These are phyloP conservation scores for Megaceryle maxima DNA, from an alignment of 2,113 vertebrate genomes.

Conservation along the genomic window DNA sequence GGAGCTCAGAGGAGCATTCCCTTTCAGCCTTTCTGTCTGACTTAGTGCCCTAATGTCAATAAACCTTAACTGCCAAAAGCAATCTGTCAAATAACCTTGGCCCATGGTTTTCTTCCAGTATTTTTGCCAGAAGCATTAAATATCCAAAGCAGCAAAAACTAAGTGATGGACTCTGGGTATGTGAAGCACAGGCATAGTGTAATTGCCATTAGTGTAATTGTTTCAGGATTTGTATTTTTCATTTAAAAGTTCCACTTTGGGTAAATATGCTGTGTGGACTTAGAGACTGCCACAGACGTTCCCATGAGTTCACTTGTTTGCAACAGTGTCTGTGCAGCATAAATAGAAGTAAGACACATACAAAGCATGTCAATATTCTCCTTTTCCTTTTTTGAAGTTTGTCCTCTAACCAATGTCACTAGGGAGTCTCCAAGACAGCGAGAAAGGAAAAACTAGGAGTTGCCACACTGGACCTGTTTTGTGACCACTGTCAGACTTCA, in stretches of 20 bases:
- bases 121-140: not conserved
- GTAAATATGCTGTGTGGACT: not conserved
- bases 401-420: not conserved
- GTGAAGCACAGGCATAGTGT: not conserved
- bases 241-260: not conserved
- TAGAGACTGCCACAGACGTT: not conserved
- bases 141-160: not conserved
- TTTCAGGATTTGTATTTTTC: not conserved
- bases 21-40: not conserved
- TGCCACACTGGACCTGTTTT: not conserved
- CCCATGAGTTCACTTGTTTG: not conserved
- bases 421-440: not conserved
- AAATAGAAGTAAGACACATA: constrained; percentile 11
- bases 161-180: not conserved
- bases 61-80: not conserved
- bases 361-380: not conserved
- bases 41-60: not conserved
- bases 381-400: not conserved
- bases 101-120: not conserved
- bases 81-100: not conserved
- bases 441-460: not conserved
- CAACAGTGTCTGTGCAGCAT: not conserved
- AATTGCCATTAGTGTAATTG: not conserved
- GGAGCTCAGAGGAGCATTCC: not conserved
- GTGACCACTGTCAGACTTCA: not conserved